Conservation (phyloP, 2,113 vertebrate species). For the Myrmophylax atrothorax region DNA sequence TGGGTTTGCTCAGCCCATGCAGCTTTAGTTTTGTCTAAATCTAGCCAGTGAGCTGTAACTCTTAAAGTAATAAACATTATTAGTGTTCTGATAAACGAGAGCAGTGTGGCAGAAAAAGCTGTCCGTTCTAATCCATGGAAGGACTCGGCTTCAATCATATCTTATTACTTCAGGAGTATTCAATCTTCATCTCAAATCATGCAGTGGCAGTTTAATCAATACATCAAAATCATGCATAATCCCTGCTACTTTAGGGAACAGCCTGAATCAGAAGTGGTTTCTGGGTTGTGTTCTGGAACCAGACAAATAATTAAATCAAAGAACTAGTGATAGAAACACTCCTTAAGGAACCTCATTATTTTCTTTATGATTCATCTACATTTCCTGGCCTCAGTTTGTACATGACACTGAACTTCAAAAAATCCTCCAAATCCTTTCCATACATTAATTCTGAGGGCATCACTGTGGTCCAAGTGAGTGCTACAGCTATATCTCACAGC, state of each 20-base stretch:
- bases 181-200: conserved; percentile 31
- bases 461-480: not conserved
- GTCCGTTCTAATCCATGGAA: conserved; percentile 18
- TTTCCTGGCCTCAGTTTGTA: not conserved
- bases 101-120: conserved; percentile 16
- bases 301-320: conserved; percentile 45
- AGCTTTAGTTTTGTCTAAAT: not conserved
- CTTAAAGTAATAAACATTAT: conserved; percentile 43
- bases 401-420: not conserved
- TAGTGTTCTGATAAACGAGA: conserved; percentile 22
- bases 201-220: conserved; percentile 53
- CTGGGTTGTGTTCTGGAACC: not conserved
- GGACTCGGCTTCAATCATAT: conserved; percentile 2
- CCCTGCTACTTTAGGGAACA: not conserved
- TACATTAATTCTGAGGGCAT: not conserved
- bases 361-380: not conserved
- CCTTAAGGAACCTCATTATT: not conserved
- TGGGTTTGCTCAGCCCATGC: not conserved
- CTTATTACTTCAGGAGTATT: conserved; percentile 37
- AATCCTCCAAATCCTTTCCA: not conserved
- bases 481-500: not conserved
- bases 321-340: not conserved
- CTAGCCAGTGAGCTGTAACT: not conserved
- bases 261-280: not conserved
- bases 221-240: conserved; percentile 18